These are phyloP conservation scores for Seira ritae DNA, from an alignment of 2,888 invertebrate genomes.

Conservation along the genomic window DNA sequence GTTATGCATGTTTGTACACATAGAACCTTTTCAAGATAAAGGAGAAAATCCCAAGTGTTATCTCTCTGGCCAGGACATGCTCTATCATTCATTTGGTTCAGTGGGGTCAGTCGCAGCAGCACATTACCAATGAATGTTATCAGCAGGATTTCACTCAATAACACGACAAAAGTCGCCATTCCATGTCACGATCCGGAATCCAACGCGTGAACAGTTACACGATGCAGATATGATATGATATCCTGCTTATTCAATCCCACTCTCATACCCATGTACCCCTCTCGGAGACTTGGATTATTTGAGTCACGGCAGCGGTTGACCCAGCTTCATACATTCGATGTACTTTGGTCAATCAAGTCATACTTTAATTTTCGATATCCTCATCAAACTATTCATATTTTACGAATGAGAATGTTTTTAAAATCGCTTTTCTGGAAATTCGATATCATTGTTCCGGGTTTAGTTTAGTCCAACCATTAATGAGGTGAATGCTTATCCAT, in stretches of 20 bases:
- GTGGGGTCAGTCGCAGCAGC: slow-evolving; percentile 40
- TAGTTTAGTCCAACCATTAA: too few species aligned
- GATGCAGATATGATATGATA: slow-evolving; percentile 2
- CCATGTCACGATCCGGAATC: slow-evolving; percentile 65
- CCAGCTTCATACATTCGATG: too few species aligned
- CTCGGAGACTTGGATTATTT: neutral
- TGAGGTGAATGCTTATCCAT: too few species aligned
- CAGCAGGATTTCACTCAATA: slow-evolving; percentile 43
- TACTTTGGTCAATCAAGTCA: too few species aligned
- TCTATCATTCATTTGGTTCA: slow-evolving; percentile 18
- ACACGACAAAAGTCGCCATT: slow-evolving; percentile 51
- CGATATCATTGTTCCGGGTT: too few species aligned
- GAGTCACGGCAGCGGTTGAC: neutral
- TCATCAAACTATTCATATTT: too few species aligned
- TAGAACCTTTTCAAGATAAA: neutral
- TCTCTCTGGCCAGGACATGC: slow-evolving; percentile 14
- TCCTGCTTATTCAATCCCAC: slow-evolving; percentile 33
- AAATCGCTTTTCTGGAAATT: too few species aligned
- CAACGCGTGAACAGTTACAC: slow-evolving; percentile 61
- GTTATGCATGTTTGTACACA: slow-evolving; percentile 11
- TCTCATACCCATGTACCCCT: neutral
- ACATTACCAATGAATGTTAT: slow-evolving; percentile 55
- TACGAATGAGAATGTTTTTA: too few species aligned
- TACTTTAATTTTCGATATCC: too few species aligned
- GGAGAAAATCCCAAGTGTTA: neutral